These are phyloP conservation scores for Melanocharis versteri DNA, from an alignment of 2,113 vertebrate species.

Conservation along the genomic window DNA sequence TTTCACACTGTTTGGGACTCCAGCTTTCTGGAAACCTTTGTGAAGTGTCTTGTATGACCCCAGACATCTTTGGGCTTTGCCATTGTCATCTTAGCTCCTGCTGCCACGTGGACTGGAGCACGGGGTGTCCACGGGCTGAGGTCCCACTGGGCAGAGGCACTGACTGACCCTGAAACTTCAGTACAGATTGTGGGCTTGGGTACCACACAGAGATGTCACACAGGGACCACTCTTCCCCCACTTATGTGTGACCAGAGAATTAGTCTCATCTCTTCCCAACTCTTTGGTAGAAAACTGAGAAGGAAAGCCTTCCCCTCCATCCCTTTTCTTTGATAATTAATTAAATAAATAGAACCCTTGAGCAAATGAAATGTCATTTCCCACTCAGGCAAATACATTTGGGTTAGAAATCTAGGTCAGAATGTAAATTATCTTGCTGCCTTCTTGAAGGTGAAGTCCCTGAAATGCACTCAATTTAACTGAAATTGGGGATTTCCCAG, in stretches of 20 bases:
- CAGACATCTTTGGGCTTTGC: neutral
- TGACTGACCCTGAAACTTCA: neutral
- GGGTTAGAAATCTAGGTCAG: slow-evolving; percentile 68
- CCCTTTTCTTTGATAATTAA: slow-evolving; percentile 19
- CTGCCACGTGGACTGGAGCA: neutral
- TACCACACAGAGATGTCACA: neutral
- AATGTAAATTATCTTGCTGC: slow-evolving; percentile 61
- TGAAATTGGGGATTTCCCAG: slow-evolving; percentile 57
- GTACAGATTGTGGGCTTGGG: neutral
- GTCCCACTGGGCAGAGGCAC: neutral
- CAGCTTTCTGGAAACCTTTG: neutral
- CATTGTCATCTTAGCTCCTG: neutral
- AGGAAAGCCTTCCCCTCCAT: neutral
- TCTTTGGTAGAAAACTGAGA: neutral
- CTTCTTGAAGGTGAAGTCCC: slow-evolving; percentile 60
- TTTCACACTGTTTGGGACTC: neutral
- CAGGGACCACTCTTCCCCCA: neutral
- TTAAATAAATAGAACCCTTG: slow-evolving; percentile 53
- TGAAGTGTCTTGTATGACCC: neutral
- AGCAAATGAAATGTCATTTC: slow-evolving; percentile 65
- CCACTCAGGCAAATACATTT: slow-evolving; percentile 63
- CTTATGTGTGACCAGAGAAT: neutral
- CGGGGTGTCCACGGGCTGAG: neutral
- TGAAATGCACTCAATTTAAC: slow-evolving; percentile 58
- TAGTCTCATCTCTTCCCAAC: neutral